Conservation (phyloP, 2,113 vertebrate genomes). For the Scartelaos histophorus region DNA sequence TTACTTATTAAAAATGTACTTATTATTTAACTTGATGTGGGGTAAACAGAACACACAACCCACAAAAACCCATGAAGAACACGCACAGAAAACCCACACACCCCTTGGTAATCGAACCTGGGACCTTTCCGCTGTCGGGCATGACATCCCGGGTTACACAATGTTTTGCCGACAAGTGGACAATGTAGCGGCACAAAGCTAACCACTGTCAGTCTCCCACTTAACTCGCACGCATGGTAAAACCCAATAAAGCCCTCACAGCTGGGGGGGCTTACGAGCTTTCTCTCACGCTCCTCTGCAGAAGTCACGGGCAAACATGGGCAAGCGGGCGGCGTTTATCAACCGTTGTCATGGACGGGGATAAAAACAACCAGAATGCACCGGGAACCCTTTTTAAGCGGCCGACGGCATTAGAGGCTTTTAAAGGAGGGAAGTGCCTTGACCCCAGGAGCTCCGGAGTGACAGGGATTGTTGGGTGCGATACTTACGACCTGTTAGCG, state of each 20-base stretch:
- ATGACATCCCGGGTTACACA: too few relatives aligned
- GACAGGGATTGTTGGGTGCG: constrained; percentile 51
- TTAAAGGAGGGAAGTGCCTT: constrained; percentile 47
- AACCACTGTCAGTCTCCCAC: constrained; percentile 2
- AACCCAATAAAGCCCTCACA: constrained; percentile 26
- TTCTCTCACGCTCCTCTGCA: constrained; percentile 31
- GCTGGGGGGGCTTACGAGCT: constrained; percentile 25
- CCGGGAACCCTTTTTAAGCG: constrained; percentile 35
- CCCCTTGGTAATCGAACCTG: too few relatives aligned
- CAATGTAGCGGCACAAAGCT: constrained; percentile 1
- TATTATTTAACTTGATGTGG: too few relatives aligned
- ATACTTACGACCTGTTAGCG: constrained; percentile 57
- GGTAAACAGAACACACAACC: too few relatives aligned
- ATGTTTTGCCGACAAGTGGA: not conserved
- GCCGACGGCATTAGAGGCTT: constrained; percentile 24
- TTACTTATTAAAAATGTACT: too few relatives aligned
- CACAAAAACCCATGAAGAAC: not conserved
- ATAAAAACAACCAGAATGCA: constrained; percentile 63
- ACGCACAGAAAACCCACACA: not conserved
- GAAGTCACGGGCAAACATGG: constrained; percentile 40
- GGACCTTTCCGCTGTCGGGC: not conserved
- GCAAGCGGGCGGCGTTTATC: constrained; percentile 47
- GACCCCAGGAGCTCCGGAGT: constrained; percentile 51
- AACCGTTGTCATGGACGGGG: constrained; percentile 63
- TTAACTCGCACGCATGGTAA: constrained; percentile 15